Evolutionary conservation across 2,888 invertebrate genomes (phyloP), one percentile per base, ranked within the genome.

Genomic region (Melieria picta): DNA sequence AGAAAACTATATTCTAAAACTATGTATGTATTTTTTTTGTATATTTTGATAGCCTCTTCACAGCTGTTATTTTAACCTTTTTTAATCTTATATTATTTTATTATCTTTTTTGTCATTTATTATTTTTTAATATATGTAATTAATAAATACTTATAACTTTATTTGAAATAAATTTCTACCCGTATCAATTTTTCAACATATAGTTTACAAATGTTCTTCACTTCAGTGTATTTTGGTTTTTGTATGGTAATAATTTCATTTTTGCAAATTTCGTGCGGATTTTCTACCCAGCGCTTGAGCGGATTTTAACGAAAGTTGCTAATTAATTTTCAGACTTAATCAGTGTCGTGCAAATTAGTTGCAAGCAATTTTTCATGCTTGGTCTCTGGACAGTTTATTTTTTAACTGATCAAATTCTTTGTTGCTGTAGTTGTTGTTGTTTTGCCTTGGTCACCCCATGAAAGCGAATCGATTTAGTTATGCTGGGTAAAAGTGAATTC

Each of bases 281-380:
- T 30, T 30, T 30, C 30, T 30, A 3, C 30, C 30, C 30, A 30
- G 2, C 30, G 3, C 30, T 30, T 30, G 2, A 30, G 30, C 1
- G 30, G 30, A 30, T 30, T 30, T 30, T 30, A 30, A 30, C 30
- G 69, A 69, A 62, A 69, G 68, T 69, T 69, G 63, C 46, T 69
- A 69, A 69, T 69, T 69, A 60, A 63, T 57, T 69, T 69, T 57
- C 62, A 52, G 56, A 47, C 13, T 63, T 69, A 69, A 69, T 69
- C 69, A 69, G 56, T 46, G 13, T 30, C 30, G 30, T 30, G 30
- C 30, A 30, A 30, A 30, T 30, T 30, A 30, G 30, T 30, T 30
- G 30, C 30, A 30, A 30, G 30, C 30, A 30, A 30, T 30, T 30
- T 30, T 30, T 30, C 30, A 30, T 30, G 30, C 30, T 30, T 30